Percentiles rank a stretch among this genome's conserved stretches.
These are phyloP conservation scores for Erebia epiphron DNA, from an alignment of 2,888 invertebrate species.

Conservation along the genomic window DNA sequence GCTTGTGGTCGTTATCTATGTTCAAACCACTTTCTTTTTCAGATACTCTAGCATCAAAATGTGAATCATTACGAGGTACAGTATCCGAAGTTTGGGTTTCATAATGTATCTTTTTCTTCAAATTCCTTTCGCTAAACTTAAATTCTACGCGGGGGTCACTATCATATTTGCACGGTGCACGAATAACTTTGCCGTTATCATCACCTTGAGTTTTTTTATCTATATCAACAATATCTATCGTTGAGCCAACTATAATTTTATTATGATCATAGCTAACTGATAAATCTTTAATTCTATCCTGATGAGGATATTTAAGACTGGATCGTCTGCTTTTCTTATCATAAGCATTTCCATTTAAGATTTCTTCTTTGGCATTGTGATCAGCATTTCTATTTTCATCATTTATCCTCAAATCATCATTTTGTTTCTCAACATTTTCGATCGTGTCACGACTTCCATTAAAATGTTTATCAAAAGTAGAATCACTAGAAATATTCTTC, in stretches of 20 bases:
- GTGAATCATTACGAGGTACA: neutral
- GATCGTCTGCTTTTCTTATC: constrained; percentile 11
- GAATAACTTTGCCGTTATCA: constrained; percentile 2
- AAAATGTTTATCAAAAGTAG: neutral
- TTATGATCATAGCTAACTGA: constrained; percentile 10
- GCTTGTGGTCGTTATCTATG: neutral
- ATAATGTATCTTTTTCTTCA: constrained; percentile 13
- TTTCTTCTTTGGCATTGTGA: neutral
- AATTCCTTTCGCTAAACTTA: constrained; percentile 10
- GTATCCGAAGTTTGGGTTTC: neutral
- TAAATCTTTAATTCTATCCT: neutral
- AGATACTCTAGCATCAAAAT: constrained; percentile 4
- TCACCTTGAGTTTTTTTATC: constrained; percentile 1
- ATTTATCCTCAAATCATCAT: neutral
- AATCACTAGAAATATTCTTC: neutral
- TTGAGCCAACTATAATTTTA: constrained; percentile 8
- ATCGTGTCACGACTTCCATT: neutral
- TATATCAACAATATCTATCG: constrained; percentile 1
- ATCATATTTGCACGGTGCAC: neutral
- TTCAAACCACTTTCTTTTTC: neutral
- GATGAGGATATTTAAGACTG: constrained; percentile 2
- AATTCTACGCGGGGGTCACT: constrained; percentile 2
- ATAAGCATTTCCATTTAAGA: neutral
- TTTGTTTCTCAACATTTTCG: neutral
- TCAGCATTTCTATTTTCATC: neutral